Base-by-base conservation (phyloP, 2,113 vertebrate genomes). In the Gallinago paraguaiae region DNA sequence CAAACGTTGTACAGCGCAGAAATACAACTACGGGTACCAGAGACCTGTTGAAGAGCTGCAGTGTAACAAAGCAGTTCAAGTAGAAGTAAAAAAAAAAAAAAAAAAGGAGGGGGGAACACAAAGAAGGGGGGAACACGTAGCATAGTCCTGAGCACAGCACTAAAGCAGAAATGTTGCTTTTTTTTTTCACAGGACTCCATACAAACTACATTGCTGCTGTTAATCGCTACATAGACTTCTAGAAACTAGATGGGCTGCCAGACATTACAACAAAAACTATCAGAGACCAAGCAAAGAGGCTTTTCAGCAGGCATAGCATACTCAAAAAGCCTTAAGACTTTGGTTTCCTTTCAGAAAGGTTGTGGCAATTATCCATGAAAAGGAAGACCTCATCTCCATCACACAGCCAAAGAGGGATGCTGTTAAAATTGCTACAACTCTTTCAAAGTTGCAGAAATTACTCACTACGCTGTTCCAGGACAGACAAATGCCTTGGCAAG, bases 1-100 rank as follows among this genome's bases (percentile, higher is more conserved):
- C 22, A 51, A 30, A 75, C 0, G 0, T 50, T 7, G 2, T 19
- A 50, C 17, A 56, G 37, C 2, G 11, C 76, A 22, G 5, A 56
- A 74, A 31, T 53, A 72, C 22, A 4, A 69, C 35, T 45, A 48
- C 11, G 37, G 59, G 18, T 37, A 85, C 9, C 14, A 65, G 24
- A 77, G 50, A 70, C 7, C 20, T 16, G 17, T 10, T 50, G 71
- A 77, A 57, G 25, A 80, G 31, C 16, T 60, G 50, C 24, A 14
- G 17, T 22, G 11, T 17, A 53, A 24, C 37, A 54, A 53, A 61
- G 82, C 7, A 64, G 39, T 14, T 72, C 10, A 69, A 33, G 16
- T 1, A 68, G 14, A 27, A 27, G 45, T 19, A 13, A 63, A 50
- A 23, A 27, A 7, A 43, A 33, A 45, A 18, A 50, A 39, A 39